Percentiles rank a stretch among this genome's conserved stretches.
Evolutionary conservation across 2,888 invertebrate genomes (phyloP).

Genomic region (Netelia virgata): DNA sequence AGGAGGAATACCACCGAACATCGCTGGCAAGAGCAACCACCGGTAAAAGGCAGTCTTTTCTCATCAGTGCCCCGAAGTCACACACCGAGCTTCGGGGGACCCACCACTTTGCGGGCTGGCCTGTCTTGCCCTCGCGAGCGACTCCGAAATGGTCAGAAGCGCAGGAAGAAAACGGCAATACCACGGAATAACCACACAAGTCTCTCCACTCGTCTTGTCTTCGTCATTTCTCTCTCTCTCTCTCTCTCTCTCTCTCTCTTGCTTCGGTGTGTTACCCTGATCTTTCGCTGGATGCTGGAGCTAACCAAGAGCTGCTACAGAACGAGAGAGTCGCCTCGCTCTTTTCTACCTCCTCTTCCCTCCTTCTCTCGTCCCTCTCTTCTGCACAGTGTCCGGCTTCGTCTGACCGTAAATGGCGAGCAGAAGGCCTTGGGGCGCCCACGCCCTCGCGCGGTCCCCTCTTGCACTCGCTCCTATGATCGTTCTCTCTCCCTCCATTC

Average conservation of each 20-base stretch:
- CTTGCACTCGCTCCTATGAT: slow-evolving; percentile 62
- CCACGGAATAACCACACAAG: slow-evolving; percentile 32
- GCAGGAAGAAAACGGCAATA: slow-evolving; percentile 50
- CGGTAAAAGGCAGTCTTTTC: slow-evolving; percentile 11
- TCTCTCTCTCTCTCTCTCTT: slow-evolving; percentile 27
- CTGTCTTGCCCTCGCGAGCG: slow-evolving; percentile 1
- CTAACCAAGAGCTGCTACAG: slow-evolving; percentile 30
- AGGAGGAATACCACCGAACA: slow-evolving; percentile 2
- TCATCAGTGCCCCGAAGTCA: slow-evolving; percentile 22
- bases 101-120: slow-evolving; percentile 46
- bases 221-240: slow-evolving; percentile 28
- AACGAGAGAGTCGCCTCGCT: slow-evolving; percentile 57
- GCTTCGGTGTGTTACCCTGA: slow-evolving; percentile 42
- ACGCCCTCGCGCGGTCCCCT: slow-evolving; percentile 77
- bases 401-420: slow-evolving; percentile 81
- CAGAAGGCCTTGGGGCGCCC: slow-evolving; percentile 82
- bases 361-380: slow-evolving; percentile 65
- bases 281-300: slow-evolving; percentile 38
- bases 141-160: slow-evolving; percentile 54
- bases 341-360: slow-evolving; percentile 59
- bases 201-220: slow-evolving; percentile 55
- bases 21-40: slow-evolving; percentile 27
- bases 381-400: slow-evolving; percentile 75
- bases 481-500: slow-evolving; percentile 51
- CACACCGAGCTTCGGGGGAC: slow-evolving; percentile 34